phyloP scores from a whole-genome alignment of 1,140 invertebrate species.

The Paracyclopina nana region DNA sequence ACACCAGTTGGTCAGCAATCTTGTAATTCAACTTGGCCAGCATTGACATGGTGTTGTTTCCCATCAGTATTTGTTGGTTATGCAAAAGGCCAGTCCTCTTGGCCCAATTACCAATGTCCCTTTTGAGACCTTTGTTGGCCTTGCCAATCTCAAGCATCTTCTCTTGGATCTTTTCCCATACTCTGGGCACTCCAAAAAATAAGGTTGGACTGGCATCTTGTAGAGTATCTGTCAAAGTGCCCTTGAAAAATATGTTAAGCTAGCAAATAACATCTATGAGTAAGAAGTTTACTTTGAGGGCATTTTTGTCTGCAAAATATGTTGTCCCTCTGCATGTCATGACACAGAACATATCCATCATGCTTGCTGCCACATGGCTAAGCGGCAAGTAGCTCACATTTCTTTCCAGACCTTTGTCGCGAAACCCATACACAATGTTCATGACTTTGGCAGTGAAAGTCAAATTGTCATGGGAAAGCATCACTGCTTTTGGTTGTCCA shows the following conservation, averaged over 20 bases:
- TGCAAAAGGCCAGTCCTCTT: slow-evolving; percentile 2
- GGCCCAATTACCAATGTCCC: slow-evolving; percentile 19
- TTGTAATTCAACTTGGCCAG: neutral
- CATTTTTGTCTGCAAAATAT: slow-evolving; percentile 7
- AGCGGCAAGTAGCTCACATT: slow-evolving; percentile 61
- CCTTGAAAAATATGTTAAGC: no score
- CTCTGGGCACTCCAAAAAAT: slow-evolving; percentile 34
- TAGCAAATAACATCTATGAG: no score
- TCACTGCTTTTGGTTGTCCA: slow-evolving; percentile 76
- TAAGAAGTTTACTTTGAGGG: no score
- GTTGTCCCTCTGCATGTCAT: slow-evolving; percentile 31
- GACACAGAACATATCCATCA: slow-evolving; percentile 52
- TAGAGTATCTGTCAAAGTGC: slow-evolving; percentile 50
- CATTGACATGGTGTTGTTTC: neutral
- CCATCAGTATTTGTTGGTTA: neutral
- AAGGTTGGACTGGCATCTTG: slow-evolving; percentile 51
- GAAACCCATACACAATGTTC: slow-evolving; percentile 16
- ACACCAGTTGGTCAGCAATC: neutral
- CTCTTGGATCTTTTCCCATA: slow-evolving; percentile 15
- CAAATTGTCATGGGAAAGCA: slow-evolving; percentile 74
- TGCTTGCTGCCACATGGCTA: slow-evolving; percentile 70
- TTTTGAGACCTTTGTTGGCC: slow-evolving; percentile 26
- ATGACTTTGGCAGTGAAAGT: slow-evolving; percentile 33
- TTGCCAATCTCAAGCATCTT: slow-evolving; percentile 25
- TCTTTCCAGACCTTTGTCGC: slow-evolving; percentile 30